phyloP scores from a whole-genome alignment of 2,797 vertebrate species.

The Acanthis flammea region DNA sequence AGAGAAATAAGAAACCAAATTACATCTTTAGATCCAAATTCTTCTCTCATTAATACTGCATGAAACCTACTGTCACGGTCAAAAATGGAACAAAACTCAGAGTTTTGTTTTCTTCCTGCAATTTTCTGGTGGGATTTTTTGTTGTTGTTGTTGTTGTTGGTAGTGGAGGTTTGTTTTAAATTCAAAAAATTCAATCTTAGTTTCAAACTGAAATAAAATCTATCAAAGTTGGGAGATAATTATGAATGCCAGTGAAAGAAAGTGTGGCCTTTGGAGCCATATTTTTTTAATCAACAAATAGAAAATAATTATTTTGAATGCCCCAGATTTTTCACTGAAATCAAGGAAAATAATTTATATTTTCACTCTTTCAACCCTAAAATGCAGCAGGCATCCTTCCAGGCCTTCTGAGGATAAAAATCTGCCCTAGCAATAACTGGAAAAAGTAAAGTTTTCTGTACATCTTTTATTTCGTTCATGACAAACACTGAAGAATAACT shows the following conservation, averaged over 20 bases:
- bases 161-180: neutral
- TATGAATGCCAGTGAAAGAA: neutral
- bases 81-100: neutral
- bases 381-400: neutral
- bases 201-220: neutral
- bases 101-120: neutral
- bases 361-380: neutral
- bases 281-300: neutral
- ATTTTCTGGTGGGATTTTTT: neutral
- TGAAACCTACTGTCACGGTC: neutral
- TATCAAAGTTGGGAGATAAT: neutral
- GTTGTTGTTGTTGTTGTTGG: neutral
- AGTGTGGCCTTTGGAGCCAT: neutral
- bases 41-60: constrained; percentile 22
- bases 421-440: neutral
- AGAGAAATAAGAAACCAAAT: constrained; percentile 53
- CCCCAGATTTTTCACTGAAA: neutral
- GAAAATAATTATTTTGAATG: neutral
- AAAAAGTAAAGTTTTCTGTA: neutral
- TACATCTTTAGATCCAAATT: constrained; percentile 25
- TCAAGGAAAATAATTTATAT: neutral
- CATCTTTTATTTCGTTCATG: neutral
- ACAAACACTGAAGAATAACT: neutral
- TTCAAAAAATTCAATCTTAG: neutral
- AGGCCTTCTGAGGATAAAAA: neutral